These are phyloP conservation scores for Pteromalus puparum DNA, from an alignment of 1,140 invertebrate genomes.

Conservation along the genomic window DNA sequence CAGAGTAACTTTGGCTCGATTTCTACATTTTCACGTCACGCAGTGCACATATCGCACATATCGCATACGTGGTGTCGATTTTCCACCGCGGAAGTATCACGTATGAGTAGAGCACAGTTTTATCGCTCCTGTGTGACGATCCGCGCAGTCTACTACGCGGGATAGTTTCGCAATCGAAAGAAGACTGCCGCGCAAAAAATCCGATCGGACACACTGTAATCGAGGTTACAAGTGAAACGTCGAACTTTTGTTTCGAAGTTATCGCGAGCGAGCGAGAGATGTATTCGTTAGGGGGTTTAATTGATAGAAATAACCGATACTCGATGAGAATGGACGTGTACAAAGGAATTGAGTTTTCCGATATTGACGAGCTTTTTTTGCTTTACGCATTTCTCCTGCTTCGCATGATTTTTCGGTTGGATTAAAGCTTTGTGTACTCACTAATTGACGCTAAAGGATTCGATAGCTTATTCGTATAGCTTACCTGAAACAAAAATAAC, in stretches of 20 bases:
- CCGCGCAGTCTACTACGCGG: no score
- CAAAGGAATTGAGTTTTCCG: neutral
- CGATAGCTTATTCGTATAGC: neutral
- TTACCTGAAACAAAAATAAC: conserved; percentile 29
- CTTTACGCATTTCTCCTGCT: neutral
- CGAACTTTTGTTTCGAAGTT: neutral
- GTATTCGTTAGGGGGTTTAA: neutral
- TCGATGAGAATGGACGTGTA: neutral
- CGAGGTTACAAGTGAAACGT: neutral
- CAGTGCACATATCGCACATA: neutral
- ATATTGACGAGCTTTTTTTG: neutral
- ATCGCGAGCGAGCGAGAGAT: neutral
- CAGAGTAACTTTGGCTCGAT: neutral
- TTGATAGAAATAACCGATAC: neutral
- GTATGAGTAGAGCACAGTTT: neutral
- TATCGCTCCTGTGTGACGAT: neutral
- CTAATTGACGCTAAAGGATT: neutral
- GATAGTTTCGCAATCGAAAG: neutral
- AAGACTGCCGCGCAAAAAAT: neutral
- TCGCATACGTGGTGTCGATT: neutral
- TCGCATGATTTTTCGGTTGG: neutral
- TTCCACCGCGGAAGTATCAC: neutral
- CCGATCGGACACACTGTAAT: neutral
- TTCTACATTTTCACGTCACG: neutral
- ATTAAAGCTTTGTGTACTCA: neutral